These are phyloP conservation scores for Plutomurus gul DNA, from an alignment of 1,140 invertebrate species.

Conservation along the genomic window DNA sequence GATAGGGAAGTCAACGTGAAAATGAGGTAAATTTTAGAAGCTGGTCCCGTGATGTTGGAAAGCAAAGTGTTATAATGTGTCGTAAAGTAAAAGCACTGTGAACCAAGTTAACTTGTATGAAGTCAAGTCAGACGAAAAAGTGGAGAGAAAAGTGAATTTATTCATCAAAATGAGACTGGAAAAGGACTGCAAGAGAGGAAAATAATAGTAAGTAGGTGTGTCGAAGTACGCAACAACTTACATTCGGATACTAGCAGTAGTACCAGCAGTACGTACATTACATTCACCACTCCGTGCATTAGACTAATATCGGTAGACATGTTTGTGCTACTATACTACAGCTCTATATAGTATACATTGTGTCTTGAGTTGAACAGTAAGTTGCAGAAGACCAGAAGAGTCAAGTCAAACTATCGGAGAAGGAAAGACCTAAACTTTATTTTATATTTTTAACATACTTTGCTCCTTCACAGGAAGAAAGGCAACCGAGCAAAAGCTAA, in stretches of 20 bases:
- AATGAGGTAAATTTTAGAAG: conserved; percentile 16
- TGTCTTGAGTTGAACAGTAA: not conserved
- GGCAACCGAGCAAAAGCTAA: not conserved
- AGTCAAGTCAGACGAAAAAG: conserved; percentile 12
- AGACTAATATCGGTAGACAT: not conserved
- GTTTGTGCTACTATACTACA: not conserved
- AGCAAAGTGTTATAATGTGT: not conserved
- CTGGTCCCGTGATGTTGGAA: no score
- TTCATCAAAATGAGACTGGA: conserved; percentile 5
- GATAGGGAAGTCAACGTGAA: not conserved
- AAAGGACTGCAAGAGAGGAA: not conserved
- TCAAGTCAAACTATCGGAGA: not conserved
- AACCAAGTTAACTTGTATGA: conserved; percentile 7
- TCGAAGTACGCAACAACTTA: no score
- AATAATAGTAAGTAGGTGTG: not conserved
- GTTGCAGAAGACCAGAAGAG: no score
- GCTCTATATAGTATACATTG: not conserved
- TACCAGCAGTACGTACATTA: not conserved
- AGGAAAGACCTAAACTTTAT: not conserved
- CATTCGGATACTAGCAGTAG: no score
- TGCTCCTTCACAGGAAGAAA: not conserved
- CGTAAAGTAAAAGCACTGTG: conserved; percentile 5
- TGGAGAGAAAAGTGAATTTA: conserved; percentile 21
- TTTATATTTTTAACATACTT: conserved; percentile 4
- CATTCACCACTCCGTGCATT: not conserved